Conservation (phyloP, 2,797 vertebrate genomes). For the Cirrhinus mrigala region DNA sequence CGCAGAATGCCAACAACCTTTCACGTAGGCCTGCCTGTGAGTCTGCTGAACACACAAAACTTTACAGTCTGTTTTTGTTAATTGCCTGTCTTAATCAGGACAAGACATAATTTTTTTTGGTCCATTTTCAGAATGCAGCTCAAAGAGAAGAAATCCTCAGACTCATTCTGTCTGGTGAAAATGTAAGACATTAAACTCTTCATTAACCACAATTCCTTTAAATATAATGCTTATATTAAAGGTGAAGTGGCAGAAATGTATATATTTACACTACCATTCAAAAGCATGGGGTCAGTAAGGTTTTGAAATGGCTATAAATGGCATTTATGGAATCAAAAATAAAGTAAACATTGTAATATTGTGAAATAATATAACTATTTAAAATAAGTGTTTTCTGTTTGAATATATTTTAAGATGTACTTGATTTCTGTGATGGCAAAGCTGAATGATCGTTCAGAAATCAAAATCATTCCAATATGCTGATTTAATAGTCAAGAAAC, state of each 20-base stretch:
- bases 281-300: not conserved
- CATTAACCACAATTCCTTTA: not conserved
- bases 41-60: slow-evolving; percentile 28
- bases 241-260: not conserved
- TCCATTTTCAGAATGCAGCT: slow-evolving; percentile 69
- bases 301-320: not conserved
- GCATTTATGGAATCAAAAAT: not conserved
- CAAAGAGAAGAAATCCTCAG: slow-evolving; percentile 82
- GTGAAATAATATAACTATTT: too few relatives aligned
- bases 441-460: not conserved
- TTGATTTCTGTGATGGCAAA: not conserved
- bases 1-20: slow-evolving; percentile 83
- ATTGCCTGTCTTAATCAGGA: not conserved
- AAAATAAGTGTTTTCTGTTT: not conserved
- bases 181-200: slow-evolving; percentile 67
- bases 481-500: not conserved
- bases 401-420: not conserved
- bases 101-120: not conserved
- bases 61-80: not conserved
- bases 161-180: slow-evolving; percentile 82
- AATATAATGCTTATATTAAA: not conserved
- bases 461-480: not conserved
- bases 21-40: slow-evolving; percentile 80
- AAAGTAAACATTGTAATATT: too few relatives aligned
- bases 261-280: not conserved